Evolutionary conservation across 2,888 invertebrate genomes (phyloP).

Genomic region (Phalera bucephala): DNA sequence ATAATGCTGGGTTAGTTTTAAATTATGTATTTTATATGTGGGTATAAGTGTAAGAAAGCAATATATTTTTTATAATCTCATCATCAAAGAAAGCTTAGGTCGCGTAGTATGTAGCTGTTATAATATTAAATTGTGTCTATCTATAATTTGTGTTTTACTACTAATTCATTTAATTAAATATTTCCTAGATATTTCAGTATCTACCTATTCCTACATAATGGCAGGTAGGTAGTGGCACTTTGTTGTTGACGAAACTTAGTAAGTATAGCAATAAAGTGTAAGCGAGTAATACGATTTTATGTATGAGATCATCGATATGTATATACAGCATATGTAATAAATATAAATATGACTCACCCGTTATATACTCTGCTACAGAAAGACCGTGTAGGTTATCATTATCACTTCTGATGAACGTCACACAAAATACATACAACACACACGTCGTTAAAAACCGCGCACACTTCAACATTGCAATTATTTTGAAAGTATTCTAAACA

Average conservation of each 20-base stretch:
- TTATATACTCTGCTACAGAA: slow-evolving; percentile 69
- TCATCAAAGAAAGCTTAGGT: too few species aligned
- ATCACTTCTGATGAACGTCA: slow-evolving; percentile 69
- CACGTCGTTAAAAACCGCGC: slow-evolving; percentile 37
- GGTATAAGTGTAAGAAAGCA: too few species aligned
- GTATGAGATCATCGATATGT: slow-evolving; percentile 80
- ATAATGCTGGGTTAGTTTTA: too few species aligned
- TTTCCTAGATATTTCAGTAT: slow-evolving; percentile 8
- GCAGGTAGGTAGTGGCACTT: slow-evolving; percentile 5
- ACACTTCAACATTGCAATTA: slow-evolving; percentile 46
- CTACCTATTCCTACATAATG: neutral
- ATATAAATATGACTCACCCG: slow-evolving; percentile 83
- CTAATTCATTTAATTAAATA: too few species aligned
- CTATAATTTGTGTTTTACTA: too few species aligned
- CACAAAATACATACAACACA: slow-evolving; percentile 55
- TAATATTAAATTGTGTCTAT: too few species aligned
- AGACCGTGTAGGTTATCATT: slow-evolving; percentile 78
- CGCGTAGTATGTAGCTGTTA: too few species aligned
- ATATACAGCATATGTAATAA: slow-evolving; percentile 73
- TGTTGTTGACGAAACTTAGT: slow-evolving; percentile 23
- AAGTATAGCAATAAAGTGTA: slow-evolving; percentile 40
- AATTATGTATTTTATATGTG: too few species aligned
- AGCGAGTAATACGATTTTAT: slow-evolving; percentile 45
- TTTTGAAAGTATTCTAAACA: slow-evolving; percentile 18
- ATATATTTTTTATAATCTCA: too few species aligned